Evolutionary conservation across 2,888 invertebrate species (phyloP).

Genomic region (Antheraea yamamai): DNA sequence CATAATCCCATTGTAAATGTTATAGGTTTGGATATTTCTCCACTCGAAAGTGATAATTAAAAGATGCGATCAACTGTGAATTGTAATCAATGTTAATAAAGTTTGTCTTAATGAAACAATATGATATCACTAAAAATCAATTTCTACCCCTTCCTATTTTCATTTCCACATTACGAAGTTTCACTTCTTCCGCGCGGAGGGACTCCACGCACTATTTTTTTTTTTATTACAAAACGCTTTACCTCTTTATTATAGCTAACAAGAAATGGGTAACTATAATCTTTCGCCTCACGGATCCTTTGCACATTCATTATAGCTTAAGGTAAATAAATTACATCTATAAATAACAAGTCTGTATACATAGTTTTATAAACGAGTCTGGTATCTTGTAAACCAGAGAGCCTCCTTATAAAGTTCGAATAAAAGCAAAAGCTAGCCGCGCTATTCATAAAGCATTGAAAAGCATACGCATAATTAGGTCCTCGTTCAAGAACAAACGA

Average conservation of each 20-base stretch:
- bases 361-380: conserved; percentile 1
- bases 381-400: conserved; percentile 3
- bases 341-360: background rate
- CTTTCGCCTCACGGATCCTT: background rate
- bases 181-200: too few species aligned
- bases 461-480: conserved; percentile 33
- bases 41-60: too few species aligned
- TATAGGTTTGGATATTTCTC: too few species aligned
- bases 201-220: background rate
- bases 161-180: too few species aligned
- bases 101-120: too few species aligned
- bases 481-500: conserved; percentile 31
- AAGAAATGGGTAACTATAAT: background rate
- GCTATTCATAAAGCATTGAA: conserved; percentile 28
- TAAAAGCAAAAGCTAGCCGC: conserved; percentile 18
- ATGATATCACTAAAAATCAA: too few species aligned
- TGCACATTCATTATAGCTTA: conserved; percentile 11
- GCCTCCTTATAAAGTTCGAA: conserved; percentile 3
- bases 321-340: conserved; percentile 15
- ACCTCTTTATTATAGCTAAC: background rate
- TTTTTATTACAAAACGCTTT: background rate
- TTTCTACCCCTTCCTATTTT: too few species aligned
- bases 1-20: too few species aligned
- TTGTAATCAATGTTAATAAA: too few species aligned
- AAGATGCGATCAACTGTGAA: too few species aligned